Evolutionary conservation across 2,888 invertebrate genomes (phyloP).

Genomic region (Pyrochroa serraticornis): DNA sequence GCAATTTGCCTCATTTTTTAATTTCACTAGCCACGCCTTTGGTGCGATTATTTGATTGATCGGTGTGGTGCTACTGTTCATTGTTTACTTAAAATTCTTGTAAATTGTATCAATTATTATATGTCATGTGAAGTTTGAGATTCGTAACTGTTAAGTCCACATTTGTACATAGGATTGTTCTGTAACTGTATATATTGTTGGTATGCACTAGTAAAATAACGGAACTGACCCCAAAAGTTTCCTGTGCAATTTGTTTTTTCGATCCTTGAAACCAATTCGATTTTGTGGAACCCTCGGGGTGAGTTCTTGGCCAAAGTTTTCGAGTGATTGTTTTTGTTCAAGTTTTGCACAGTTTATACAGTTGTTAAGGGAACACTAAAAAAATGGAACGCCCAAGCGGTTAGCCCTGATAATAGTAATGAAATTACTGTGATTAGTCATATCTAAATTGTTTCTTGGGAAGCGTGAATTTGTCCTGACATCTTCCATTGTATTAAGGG

Average conservation of each 20-base stretch:
- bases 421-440: conserved; percentile 49
- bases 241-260: no score
- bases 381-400: conserved; percentile 23
- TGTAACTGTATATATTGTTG: conserved; percentile 37
- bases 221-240: conserved; percentile 9
- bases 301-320: conserved; percentile 5
- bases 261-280: no score
- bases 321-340: conserved; percentile 41
- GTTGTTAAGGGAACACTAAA: conserved; percentile 37
- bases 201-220: conserved; percentile 10
- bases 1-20: conserved; percentile 1
- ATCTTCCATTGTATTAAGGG: conserved; percentile 28
- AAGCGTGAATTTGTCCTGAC: conserved; percentile 30
- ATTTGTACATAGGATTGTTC: conserved; percentile 37
- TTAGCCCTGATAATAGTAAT: conserved; percentile 32
- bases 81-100: conserved; percentile 22
- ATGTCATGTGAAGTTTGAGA: conserved; percentile 25
- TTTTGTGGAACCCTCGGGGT: conserved; percentile 5
- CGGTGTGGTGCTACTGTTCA: conserved; percentile 26
- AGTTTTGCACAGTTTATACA: conserved; percentile 47
- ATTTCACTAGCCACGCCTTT: neutral
- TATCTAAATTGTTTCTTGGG: conserved; percentile 41
- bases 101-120: conserved; percentile 25
- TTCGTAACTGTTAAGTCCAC: conserved; percentile 25
- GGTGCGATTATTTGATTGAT: conserved; percentile 14